A percentile compares a stretch with the other conserved stretches of the same genome.
phyloP scores from a whole-genome alignment of 2,113 vertebrate species.

The Collichthys lucidus region DNA sequence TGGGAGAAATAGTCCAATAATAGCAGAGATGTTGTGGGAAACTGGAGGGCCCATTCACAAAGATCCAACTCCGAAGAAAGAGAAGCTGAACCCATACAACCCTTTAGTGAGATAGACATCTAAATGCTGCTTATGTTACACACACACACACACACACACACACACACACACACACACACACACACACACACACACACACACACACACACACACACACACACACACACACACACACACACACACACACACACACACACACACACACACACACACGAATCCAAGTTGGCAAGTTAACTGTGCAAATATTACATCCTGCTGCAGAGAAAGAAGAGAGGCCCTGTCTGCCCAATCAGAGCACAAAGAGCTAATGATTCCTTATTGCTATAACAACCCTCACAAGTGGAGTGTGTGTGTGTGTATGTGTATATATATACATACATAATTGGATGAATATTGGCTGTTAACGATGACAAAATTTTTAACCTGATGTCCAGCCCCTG shows the following conservation, averaged over 20 bases:
- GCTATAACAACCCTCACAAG: slow-evolving; percentile 17
- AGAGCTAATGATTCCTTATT: slow-evolving; percentile 23
- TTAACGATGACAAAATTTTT: too few relatives aligned
- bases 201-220: not conserved
- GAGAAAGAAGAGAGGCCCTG: slow-evolving; percentile 31
- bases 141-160: not conserved
- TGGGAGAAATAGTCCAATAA: slow-evolving; percentile 45
- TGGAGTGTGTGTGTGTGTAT: too few relatives aligned
- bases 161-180: not conserved
- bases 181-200: not conserved
- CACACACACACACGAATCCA: slow-evolving; percentile 16
- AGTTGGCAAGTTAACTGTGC: slow-evolving; percentile 25
- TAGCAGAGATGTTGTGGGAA: slow-evolving; percentile 59
- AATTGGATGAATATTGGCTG: too few relatives aligned
- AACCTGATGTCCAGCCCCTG: too few relatives aligned
- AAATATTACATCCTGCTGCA: slow-evolving; percentile 56
- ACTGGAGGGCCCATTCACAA: slow-evolving; percentile 51
- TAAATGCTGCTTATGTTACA: slow-evolving; percentile 28
- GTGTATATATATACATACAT: too few relatives aligned
- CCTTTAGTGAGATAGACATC: slow-evolving; percentile 19
- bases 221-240: not conserved
- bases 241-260: too few relatives aligned
- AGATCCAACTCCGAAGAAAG: slow-evolving; percentile 45
- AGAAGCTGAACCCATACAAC: slow-evolving; percentile 37
- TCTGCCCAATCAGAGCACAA: slow-evolving; percentile 9